These are phyloP conservation scores for Myiozetetes cayanensis DNA, from an alignment of 2,113 vertebrate species.

Conservation along the genomic window DNA sequence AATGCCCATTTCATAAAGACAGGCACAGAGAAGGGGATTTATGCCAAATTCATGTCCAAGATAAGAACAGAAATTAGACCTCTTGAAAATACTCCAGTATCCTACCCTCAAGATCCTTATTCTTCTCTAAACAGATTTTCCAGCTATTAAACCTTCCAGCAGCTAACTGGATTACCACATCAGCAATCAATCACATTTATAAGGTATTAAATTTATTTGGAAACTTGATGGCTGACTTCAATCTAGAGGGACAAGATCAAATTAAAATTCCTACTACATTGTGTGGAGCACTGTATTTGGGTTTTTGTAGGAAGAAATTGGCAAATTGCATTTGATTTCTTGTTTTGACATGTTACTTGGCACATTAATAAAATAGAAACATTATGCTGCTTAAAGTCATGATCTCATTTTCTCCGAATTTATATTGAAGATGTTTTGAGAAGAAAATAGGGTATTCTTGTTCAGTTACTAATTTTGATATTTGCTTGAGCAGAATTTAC, in stretches of 20 bases:
- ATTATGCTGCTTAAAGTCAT: constrained; percentile 2
- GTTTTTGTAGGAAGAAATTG: constrained; percentile 1
- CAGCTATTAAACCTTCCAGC: constrained; percentile 12
- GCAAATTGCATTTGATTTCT: constrained; percentile 40
- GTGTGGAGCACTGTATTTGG: neutral
- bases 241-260: constrained; percentile 6
- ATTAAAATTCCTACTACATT: constrained; percentile 14
- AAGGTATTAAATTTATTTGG: constrained; percentile 34
- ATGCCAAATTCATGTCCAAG: neutral
- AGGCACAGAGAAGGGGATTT: neutral
- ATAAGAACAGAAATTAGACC: neutral
- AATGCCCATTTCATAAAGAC: neutral
- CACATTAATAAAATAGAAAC: constrained; percentile 32
- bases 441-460: neutral
- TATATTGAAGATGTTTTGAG: neutral
- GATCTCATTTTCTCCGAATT: neutral
- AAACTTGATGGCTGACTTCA: constrained; percentile 33
- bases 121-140: constrained; percentile 29
- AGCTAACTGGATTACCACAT: constrained; percentile 17
- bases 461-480: neutral
- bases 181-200: constrained; percentile 48
- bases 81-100: neutral
- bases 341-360: constrained; percentile 35
- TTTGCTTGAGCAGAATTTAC: neutral
- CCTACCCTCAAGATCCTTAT: neutral